These are phyloP conservation scores for Schizothorax lantsangensis DNA, from an alignment of 2,797 vertebrate genomes.

Conservation along the genomic window DNA sequence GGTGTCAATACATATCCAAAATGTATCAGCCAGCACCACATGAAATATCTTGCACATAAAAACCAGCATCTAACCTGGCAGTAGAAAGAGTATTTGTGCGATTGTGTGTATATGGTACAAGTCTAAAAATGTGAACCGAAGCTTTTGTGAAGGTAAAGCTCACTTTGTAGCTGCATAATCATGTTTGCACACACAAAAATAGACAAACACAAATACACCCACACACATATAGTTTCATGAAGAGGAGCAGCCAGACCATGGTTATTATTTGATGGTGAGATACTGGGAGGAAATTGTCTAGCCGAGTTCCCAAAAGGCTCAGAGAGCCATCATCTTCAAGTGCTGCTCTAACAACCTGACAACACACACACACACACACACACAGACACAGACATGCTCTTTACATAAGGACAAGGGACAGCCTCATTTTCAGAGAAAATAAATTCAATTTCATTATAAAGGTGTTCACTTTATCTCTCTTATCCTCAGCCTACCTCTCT, in stretches of 20 bases:
- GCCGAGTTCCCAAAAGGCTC: constrained; percentile 27
- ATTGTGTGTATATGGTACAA: neutral
- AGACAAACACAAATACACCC: neutral
- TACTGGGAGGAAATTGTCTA: constrained; percentile 44
- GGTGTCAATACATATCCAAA: neutral
- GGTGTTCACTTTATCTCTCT: constrained; percentile 35
- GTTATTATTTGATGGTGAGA: constrained; percentile 42
- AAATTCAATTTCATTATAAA: constrained; percentile 27
- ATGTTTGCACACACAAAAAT: neutral
- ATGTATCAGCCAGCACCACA: neutral
- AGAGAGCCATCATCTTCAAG: constrained; percentile 50
- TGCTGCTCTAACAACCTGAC: constrained; percentile 29
- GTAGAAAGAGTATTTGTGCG: neutral
- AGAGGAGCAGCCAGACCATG: constrained; percentile 4
- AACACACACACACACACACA: neutral
- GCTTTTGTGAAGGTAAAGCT: neutral
- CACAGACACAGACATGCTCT: neutral
- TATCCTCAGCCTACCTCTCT: constrained; percentile 16
- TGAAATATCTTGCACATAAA: neutral
- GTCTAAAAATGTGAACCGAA: constrained; percentile 1
- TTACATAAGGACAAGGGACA: constrained; percentile 15
- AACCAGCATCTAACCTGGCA: constrained; percentile 1
- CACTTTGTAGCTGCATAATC: neutral
- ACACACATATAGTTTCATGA: constrained; percentile 20
- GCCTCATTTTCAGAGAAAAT: constrained; percentile 29